A percentile compares a stretch with the other conserved stretches of the same genome.
Evolutionary conservation across 2,113 vertebrate genomes (phyloP).

Genomic region (Plotosus lineatus): DNA sequence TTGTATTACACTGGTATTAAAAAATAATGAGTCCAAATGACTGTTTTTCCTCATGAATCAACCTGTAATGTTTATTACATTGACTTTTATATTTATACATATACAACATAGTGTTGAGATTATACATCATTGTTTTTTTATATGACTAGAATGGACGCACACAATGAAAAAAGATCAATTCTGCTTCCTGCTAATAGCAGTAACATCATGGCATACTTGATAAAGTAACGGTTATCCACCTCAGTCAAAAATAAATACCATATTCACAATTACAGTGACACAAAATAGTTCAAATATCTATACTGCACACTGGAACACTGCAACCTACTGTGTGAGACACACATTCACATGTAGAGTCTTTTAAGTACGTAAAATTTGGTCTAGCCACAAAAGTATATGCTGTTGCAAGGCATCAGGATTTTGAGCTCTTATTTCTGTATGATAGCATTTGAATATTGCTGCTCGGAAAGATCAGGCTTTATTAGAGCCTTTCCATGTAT

Average conservation of each 20-base stretch:
- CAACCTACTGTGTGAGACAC: not conserved
- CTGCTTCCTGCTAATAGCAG: not conserved
- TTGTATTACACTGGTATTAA: not conserved
- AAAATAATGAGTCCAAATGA: not conserved
- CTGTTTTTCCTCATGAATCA: not conserved
- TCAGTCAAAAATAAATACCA: slow-evolving; percentile 4
- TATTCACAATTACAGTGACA: slow-evolving; percentile 7
- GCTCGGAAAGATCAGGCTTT: slow-evolving; percentile 7
- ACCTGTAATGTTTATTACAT: slow-evolving; percentile 22
- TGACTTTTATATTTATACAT: slow-evolving; percentile 17
- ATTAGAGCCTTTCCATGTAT: not conserved
- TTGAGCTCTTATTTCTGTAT: not conserved
- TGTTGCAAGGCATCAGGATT: not conserved
- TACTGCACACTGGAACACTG: slow-evolving; percentile 17
- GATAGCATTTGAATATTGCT: slow-evolving; percentile 15
- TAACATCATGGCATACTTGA: not conserved
- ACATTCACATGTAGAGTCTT: not conserved
- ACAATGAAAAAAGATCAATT: not conserved
- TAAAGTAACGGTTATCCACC: not conserved
- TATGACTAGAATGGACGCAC: slow-evolving; percentile 11
- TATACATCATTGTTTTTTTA: not conserved
- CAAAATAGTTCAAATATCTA: not conserved
- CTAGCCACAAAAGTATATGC: slow-evolving; percentile 8
- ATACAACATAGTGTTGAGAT: not conserved
- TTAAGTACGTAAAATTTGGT: slow-evolving; percentile 8